Base-by-base conservation (phyloP, 2,113 vertebrate genomes). In the Alligator mississippiensis region DNA sequence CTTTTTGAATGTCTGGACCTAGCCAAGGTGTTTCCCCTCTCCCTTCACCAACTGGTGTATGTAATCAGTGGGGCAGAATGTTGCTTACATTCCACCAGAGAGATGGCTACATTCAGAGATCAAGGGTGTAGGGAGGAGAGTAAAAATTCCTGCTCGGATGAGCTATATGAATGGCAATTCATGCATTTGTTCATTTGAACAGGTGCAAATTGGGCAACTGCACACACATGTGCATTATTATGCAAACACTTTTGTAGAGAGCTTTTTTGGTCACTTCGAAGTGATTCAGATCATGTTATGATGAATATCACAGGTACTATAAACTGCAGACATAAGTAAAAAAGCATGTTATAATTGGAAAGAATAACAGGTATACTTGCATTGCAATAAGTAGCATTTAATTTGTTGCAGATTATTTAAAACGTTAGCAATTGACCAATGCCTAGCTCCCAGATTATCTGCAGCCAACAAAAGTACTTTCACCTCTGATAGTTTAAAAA, bases 401-500 rank as follows among this genome's bases (percentile, higher is more conserved):
- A 82, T 97, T 97, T 95, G 85, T 96, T 96, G 93, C 25, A 11
- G 60, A 94, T 97, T 97, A 95, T 59, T 97, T 97, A 97, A 98
- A 97, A 90, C 58, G 86, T 75, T 96, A 95, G 89, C 94, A 96
- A 92, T 62, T 83, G 93, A 76, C 93, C 59, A 80, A 70, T 30
- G 60, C 38, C 90, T 84, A 82, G 84, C 82, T 94, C 91, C 79
- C 85, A 94, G 64, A 96, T 97, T 92, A 86, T 89, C 93, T 94
- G 87, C 82, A 96, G 96, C 94, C 72, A 85, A 94, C 82, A 96
- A 96, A 96, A 90, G 87, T 91, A 63, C 95, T 94, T 77, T 91
- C 80, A 83, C 90, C 94, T 83, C 84, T 94, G 78, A 66, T 87
- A 90, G 97, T 96, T 47, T 98, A 98, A 97, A 98, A 98, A 98